Evolutionary conservation across 2,113 vertebrate species (phyloP).

Genomic region (Vimba vimba): DNA sequence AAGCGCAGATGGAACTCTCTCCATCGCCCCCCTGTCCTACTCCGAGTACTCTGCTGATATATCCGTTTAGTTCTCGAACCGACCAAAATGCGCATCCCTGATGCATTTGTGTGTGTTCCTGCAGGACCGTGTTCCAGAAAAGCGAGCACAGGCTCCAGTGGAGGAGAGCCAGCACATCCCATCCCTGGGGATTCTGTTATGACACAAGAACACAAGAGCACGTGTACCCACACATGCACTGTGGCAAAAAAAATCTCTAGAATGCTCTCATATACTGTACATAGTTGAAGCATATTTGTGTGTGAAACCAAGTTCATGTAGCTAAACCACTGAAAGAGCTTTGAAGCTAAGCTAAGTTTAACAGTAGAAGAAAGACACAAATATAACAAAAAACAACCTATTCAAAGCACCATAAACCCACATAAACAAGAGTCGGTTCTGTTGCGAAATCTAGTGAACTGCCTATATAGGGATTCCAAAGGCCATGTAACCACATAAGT

Average conservation of each 20-base stretch:
- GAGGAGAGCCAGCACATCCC: constrained; percentile 45
- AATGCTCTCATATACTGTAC: background rate
- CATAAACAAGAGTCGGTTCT: background rate
- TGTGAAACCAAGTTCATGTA: background rate
- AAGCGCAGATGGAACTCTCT: background rate
- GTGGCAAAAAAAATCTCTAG: background rate
- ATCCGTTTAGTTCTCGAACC: background rate
- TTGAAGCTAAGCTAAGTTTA: constrained; percentile 1
- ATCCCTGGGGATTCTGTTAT: constrained; percentile 23
- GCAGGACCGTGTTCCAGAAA: constrained; percentile 37
- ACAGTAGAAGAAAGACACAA: background rate
- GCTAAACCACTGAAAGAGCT: background rate
- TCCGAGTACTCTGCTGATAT: background rate
- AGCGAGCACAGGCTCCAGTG: constrained; percentile 33
- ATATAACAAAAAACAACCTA: background rate
- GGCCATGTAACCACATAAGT: background rate
- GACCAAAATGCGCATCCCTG: background rate
- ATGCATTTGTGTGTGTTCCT: constrained; percentile 20
- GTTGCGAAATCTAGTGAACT: background rate
- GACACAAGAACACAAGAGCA: constrained; percentile 14
- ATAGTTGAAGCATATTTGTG: background rate
- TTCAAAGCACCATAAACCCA: background rate
- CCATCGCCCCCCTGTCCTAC: background rate
- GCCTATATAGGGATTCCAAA: background rate
- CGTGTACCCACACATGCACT: background rate